Conservation (phyloP, 2,888 invertebrate species). For the Chloroclysta siterata region DNA sequence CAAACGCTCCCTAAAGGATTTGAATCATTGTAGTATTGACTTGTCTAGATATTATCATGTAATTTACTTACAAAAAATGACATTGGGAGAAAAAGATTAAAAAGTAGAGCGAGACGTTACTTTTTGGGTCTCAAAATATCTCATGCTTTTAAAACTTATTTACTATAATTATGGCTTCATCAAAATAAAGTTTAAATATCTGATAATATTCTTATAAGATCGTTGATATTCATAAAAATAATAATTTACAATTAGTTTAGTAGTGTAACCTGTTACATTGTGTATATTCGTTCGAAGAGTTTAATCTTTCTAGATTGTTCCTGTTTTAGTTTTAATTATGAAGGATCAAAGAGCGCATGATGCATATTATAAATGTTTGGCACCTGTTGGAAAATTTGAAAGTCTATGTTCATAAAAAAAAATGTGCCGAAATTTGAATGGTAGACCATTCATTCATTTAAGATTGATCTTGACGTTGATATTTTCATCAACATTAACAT, state of each 20-base stretch:
- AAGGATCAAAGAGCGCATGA: slow-evolving; percentile 28
- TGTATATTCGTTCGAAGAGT: slow-evolving; percentile 58
- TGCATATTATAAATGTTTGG: slow-evolving; percentile 16
- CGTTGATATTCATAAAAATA: slow-evolving; percentile 29
- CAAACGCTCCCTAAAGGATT: no score
- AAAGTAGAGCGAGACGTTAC: background rate
- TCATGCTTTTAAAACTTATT: slow-evolving; percentile 6
- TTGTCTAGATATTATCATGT: no score
- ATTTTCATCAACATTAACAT: background rate
- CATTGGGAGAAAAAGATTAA: no score
- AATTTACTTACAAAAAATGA: no score
- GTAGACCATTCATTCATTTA: background rate
- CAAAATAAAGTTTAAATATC: slow-evolving; percentile 4
- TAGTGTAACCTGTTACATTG: slow-evolving; percentile 52
- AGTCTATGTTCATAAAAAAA: slow-evolving; percentile 1
- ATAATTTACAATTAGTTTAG: slow-evolving; percentile 41
- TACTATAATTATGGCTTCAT: slow-evolving; percentile 12
- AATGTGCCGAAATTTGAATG: background rate
- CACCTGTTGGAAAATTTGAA: slow-evolving; percentile 13
- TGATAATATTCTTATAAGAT: slow-evolving; percentile 3
- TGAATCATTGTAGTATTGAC: no score
- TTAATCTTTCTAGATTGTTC: slow-evolving; percentile 61
- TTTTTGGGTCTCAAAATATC: slow-evolving; percentile 1
- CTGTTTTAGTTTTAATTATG: slow-evolving; percentile 61
- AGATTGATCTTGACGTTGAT: background rate